Conservation (phyloP, 2,797 vertebrate genomes). For the Microcaecilia unicolor region DNA sequence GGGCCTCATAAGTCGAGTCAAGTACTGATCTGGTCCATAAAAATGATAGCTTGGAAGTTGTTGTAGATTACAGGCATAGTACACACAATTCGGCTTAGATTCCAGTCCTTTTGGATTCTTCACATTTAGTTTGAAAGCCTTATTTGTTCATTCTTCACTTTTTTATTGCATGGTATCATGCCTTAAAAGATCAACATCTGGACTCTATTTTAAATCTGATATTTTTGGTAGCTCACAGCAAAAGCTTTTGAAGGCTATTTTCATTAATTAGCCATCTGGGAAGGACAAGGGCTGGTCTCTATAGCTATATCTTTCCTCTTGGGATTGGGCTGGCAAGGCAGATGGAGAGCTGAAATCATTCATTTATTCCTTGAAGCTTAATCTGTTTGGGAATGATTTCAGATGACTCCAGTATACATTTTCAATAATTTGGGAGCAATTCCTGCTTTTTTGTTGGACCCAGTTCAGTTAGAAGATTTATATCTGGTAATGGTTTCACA, state of each 20-base stretch:
- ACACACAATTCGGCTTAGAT: no score
- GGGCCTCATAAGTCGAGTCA: no score
- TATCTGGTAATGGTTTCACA: no score
- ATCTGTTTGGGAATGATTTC: constrained; percentile 4
- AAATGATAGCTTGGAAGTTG: no score
- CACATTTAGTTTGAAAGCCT: neutral
- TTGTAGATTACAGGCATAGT: no score
- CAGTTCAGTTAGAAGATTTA: neutral
- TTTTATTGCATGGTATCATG: neutral
- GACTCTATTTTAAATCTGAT: neutral
- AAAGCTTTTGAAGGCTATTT: neutral
- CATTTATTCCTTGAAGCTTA: neutral
- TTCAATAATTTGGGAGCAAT: neutral
- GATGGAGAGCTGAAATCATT: no score
- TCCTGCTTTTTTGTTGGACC: neutral
- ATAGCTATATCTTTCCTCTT: no score
- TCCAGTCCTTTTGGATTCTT: no score
- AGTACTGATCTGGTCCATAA: no score
- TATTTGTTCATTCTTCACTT: neutral
- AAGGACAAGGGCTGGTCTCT: neutral
- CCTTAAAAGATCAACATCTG: no score
- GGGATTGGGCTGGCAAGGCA: no score
- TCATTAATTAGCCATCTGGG: constrained; percentile 1
- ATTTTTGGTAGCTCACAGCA: rapidly evolving
- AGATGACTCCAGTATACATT: neutral